Evolutionary conservation across 2,113 vertebrate species (phyloP), one percentile per base, ranked within the genome.

Genomic region (Heterotilapia buettikoferi): DNA sequence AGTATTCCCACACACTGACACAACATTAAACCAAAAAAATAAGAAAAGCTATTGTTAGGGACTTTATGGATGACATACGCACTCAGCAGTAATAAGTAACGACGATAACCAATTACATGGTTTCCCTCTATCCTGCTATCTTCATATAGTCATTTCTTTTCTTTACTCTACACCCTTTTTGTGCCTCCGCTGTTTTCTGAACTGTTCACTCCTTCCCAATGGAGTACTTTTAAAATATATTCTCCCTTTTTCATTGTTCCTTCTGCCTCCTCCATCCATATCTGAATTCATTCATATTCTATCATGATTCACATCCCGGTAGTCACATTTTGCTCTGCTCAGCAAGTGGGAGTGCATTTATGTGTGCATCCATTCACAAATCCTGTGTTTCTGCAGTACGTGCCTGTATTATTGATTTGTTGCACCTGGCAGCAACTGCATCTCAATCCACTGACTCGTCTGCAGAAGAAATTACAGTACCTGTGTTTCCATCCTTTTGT

Each of bases 311-410:
- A 83, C 68, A 57, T 19, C 5, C 63, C 43, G 31, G 43, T 14
- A 78, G 13, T 79, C 6, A 2, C 45, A 38, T 85, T 80, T 56
- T 82, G 68, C 78, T 63, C 38, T 18, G 4, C 78, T 94, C 66
- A 82, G 80, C 80, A 52, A 59, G 33, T 52, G 66, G 33, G 16
- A 50, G 56, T 85, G 50, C 16, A 26, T 29, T 56, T 78, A 40
- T 50, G 86, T 78, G 50, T 80, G 78, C 50, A 40, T 71, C 61
- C 85, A 86, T 92, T 92, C 89, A 92, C 59, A 92, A 85, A 84
- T 85, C 87, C 82, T 80, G 6, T 26, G 54, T 52, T 54, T 57
- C 63, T 78, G 61, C 63, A 18, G 6, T 21, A 31, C n/a, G 26
- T 89, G 52, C 76, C 73, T 84, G 16, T 38, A 16, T 38, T 87